These are phyloP conservation scores for Arenicola marina DNA, from an alignment of 2,888 invertebrate genomes.

Conservation along the genomic window DNA sequence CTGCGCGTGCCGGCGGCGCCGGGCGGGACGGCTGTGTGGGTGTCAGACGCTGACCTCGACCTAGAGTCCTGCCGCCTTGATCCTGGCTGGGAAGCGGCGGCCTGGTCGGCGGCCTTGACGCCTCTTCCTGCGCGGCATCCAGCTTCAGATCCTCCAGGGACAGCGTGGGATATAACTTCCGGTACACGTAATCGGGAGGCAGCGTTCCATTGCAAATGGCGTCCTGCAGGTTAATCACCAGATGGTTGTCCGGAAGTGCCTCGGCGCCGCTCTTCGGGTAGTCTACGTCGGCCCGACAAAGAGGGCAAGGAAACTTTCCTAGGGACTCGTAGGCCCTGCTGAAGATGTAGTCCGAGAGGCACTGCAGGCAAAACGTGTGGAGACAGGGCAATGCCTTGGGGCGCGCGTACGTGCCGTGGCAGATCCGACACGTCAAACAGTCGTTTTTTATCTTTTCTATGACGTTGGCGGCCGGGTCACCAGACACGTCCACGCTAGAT, in stretches of 20 bases:
- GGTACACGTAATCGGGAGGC: background rate
- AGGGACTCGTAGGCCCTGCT: conserved; percentile 33
- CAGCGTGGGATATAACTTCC: background rate
- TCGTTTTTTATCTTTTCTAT: conserved; percentile 40
- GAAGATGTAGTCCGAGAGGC: conserved; percentile 38
- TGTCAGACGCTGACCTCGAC: background rate
- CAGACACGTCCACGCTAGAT: too few species aligned
- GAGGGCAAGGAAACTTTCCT: conserved; percentile 47
- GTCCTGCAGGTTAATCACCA: conserved; percentile 44
- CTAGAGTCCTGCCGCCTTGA: background rate
- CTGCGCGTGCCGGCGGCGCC: background rate
- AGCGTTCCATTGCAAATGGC: conserved; percentile 28
- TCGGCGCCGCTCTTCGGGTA: conserved; percentile 37
- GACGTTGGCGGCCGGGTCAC: conserved; percentile 9
- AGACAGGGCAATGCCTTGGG: conserved; percentile 25
- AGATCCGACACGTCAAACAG: conserved; percentile 38
- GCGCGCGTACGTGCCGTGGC: conserved; percentile 11
- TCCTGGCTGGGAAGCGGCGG: background rate
- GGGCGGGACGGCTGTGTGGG: background rate
- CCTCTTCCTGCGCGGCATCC: background rate
- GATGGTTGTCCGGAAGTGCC: conserved; percentile 46
- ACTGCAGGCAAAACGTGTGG: conserved; percentile 24
- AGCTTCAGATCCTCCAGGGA: background rate
- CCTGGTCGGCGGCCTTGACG: background rate
- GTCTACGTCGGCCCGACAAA: conserved; percentile 39